phyloP scores from a whole-genome alignment of 1,140 invertebrate species.

The Drosophila murphyi region DNA sequence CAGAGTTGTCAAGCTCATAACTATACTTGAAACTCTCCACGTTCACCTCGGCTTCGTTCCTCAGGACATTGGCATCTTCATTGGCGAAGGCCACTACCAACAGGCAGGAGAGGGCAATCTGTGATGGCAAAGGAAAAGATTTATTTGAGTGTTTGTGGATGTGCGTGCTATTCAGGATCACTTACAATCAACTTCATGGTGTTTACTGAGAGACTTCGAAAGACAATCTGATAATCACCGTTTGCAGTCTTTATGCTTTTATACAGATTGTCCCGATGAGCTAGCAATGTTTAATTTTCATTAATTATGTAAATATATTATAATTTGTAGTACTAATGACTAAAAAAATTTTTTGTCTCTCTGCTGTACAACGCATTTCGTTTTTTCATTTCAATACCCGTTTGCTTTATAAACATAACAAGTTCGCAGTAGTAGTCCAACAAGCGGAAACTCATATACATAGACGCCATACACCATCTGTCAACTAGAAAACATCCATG shows the following conservation, averaged over 20 bases:
- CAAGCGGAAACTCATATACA: conserved; percentile 39
- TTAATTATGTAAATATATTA: conserved; percentile 59
- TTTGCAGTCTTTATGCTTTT: conserved; percentile 41
- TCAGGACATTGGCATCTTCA: conserved; percentile 56
- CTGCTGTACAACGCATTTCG: conserved; percentile 22
- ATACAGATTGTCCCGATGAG: conserved; percentile 41
- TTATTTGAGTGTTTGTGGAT: background rate
- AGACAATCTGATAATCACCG: conserved; percentile 63
- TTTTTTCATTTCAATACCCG: conserved; percentile 21
- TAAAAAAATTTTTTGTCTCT: conserved; percentile 12
- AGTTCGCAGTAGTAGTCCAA: conserved; percentile 24
- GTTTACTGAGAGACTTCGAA: conserved; percentile 61
- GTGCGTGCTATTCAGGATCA: conserved; percentile 12
- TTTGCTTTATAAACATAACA: conserved; percentile 41
- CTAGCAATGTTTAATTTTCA: conserved; percentile 43
- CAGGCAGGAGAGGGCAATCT: conserved; percentile 72
- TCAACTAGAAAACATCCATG: conserved; percentile 5
- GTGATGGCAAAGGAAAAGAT: background rate
- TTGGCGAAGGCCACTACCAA: conserved; percentile 63
- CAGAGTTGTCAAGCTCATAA: conserved; percentile 92
- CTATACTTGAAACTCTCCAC: conserved; percentile 42
- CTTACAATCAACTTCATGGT: conserved; percentile 80
- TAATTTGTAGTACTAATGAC: conserved; percentile 33
- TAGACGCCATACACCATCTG: conserved; percentile 12
- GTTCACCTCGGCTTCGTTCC: conserved; percentile 46